Evolutionary conservation across 2,113 vertebrate species (phyloP).

Genomic region (Leptosomus discolor): DNA sequence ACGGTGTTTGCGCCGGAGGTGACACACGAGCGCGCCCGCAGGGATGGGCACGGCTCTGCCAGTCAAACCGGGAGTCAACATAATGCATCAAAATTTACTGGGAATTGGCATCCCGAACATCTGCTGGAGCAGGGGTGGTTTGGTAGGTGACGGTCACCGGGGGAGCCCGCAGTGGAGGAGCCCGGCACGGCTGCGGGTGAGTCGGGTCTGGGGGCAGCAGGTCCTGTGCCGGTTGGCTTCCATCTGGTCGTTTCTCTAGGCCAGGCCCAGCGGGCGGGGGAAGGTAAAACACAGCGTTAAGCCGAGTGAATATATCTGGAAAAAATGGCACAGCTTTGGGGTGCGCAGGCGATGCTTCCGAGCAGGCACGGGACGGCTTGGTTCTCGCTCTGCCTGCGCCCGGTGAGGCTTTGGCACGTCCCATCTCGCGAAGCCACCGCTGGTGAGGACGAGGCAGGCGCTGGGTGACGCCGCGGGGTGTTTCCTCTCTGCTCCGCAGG

Average conservation of each 20-base stretch:
- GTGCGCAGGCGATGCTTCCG: rapidly evolving
- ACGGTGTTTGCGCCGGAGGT: rapidly evolving
- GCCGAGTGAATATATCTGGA: rapidly evolving
- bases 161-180: rapidly evolving
- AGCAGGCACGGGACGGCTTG: rapidly evolving
- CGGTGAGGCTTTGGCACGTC: rapidly evolving
- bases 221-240: background rate
- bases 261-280: background rate
- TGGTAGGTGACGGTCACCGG: background rate
- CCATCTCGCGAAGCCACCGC: rapidly evolving
- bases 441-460: rapidly evolving
- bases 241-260: rapidly evolving
- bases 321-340: rapidly evolving
- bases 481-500: background rate
- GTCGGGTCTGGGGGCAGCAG: rapidly evolving
- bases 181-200: background rate
- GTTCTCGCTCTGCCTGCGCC: rapidly evolving
- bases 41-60: background rate
- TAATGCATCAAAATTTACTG: constrained; percentile 19
- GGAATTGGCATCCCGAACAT: background rate
- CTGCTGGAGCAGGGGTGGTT: background rate
- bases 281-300: background rate
- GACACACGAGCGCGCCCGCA: rapidly evolving
- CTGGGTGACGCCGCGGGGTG: background rate
- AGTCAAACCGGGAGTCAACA: background rate